Base-by-base conservation (phyloP, 1,140 invertebrate species). In the Caenorhabditis elegans region DNA sequence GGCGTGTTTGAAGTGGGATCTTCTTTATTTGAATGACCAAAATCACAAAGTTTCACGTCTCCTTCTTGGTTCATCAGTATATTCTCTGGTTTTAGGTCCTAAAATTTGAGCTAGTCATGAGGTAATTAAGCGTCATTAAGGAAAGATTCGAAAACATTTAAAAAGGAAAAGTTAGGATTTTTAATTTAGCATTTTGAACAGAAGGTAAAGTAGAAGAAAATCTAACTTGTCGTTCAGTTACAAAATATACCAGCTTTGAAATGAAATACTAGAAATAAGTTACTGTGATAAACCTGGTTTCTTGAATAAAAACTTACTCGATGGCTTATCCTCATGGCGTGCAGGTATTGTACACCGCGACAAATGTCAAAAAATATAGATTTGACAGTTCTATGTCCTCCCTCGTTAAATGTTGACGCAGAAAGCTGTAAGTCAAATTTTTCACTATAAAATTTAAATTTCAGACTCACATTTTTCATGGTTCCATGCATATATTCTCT, bases 361-460 rank as follows among this genome's bases (percentile, higher is more conserved):
- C 60, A 70, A 28, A 70, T 70, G 43, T 70, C 60, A 22, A 70
- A 70, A 28, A 70, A 70, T 22, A 70, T 70, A 4, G 60, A 70
- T 39, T 70, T 70, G 60, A 70, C 60, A 11, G 60, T 70, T 39
- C 4, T 70, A 11, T 70, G 60, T 43, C 39, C 60, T 8, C 39
- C 39, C 5, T 43, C 15, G 17, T 17, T 13, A n/a, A 65, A 65
- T 5, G 55, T 34, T 10, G 55, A 15, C 11, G 31, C 24, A 2
- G 31, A 39, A 11, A 70, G n/a, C 60, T 70, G 34, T 24, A 39
- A 70, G 11, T 43, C 39, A 31, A 22, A 22, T 24, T 24, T 24
- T 2, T 19, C 5, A 13, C 3, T 8, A 11, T 22, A n/a, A 22
- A 34, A 34, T 34, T 17, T 26, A 34, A 60, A 34, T 10, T 15